Evolutionary conservation across 1,140 invertebrate species (phyloP).

Genomic region (Drosophila simulans): DNA sequence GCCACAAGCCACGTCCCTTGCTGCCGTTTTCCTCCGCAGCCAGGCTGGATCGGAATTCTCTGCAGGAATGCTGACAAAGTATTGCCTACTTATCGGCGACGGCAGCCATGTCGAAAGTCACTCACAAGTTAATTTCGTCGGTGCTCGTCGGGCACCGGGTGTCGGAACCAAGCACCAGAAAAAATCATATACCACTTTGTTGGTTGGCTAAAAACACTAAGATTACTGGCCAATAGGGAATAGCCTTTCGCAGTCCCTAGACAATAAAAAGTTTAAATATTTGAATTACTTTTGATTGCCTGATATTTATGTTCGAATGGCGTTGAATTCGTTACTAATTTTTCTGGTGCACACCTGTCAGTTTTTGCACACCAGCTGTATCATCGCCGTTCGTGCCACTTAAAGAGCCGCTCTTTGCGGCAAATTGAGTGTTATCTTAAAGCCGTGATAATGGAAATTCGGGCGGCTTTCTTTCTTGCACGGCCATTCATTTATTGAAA

Average conservation of each 20-base stretch:
- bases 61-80: constrained; percentile 46
- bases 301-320: too few relatives aligned
- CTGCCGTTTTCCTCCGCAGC: not conserved
- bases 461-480: not conserved
- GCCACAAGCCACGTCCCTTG: not conserved
- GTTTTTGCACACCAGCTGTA: constrained; percentile 5
- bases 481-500: constrained; percentile 46
- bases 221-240: too few relatives aligned
- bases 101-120: constrained; percentile 57
- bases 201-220: too few relatives aligned
- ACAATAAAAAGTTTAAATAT: too few relatives aligned
- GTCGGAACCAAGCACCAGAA: constrained; percentile 6
- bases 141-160: constrained; percentile 43
- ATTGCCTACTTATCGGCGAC: constrained; percentile 68
- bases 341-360: constrained; percentile 14
- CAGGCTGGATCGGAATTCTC: constrained; percentile 7
- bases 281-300: too few relatives aligned
- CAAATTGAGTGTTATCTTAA: constrained; percentile 21
- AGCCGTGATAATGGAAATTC: constrained; percentile 10
- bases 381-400: constrained; percentile 24
- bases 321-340: not conserved
- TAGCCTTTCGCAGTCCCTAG: too few relatives aligned
- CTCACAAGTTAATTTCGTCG: constrained; percentile 74
- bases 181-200: not conserved
- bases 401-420: constrained; percentile 31